Evolutionary conservation across 2,113 vertebrate genomes (phyloP).

Genomic region (Larimichthys polyactis): DNA sequence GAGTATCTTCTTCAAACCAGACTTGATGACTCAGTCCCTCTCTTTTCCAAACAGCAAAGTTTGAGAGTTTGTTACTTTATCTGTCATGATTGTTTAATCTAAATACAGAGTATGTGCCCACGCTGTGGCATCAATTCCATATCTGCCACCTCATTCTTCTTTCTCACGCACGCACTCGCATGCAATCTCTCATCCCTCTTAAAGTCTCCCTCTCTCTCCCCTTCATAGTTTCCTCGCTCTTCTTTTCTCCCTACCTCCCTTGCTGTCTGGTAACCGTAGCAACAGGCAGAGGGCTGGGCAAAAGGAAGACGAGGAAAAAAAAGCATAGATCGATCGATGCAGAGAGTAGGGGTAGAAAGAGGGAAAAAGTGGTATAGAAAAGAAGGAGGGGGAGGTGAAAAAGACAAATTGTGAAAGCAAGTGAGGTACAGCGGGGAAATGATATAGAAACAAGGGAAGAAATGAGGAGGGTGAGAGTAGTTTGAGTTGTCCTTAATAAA

Average conservation of each 20-base stretch:
- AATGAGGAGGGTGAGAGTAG: not conserved
- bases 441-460: not conserved
- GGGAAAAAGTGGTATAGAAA: not conserved
- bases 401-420: not conserved
- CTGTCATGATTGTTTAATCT: constrained; percentile 57
- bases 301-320: not conserved
- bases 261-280: constrained; percentile 66
- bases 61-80: constrained; percentile 39
- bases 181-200: constrained; percentile 8
- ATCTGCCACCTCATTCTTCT: not conserved
- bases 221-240: constrained; percentile 1
- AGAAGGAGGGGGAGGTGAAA: not conserved
- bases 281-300: constrained; percentile 55
- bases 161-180: not conserved
- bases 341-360: not conserved
- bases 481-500: not conserved
- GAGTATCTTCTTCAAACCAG: constrained; percentile 22
- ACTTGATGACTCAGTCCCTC: constrained; percentile 32
- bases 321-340: not conserved
- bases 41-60: constrained; percentile 23
- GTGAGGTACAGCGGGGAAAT: not conserved
- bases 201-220: constrained; percentile 7
- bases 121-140: constrained; percentile 39
- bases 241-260: constrained; percentile 26
- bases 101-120: constrained; percentile 45